Evolutionary conservation across 2,888 invertebrate species (phyloP), one percentile per base, ranked within the genome.

Genomic region (Eupithecia pulchellata): DNA sequence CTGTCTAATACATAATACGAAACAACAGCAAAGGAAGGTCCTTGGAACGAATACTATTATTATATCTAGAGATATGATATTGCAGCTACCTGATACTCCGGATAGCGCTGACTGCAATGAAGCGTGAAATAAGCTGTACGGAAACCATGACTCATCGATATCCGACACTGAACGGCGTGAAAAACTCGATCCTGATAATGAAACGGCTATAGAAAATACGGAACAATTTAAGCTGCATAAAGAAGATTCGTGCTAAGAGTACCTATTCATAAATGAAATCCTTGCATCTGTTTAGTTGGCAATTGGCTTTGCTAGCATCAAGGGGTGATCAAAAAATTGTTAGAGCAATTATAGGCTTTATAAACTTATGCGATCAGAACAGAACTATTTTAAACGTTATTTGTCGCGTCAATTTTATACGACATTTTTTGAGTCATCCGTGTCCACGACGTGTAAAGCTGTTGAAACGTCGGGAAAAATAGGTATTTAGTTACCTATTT

Each of bases 91-190:
- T 25, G 20, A 61, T 34, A 61, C n/a, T 29, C 20, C 57, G 29
- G 13, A 61, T 61, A 61, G 25, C 13, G 14, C 14, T 66, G 69
- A 47, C 65, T 27, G 69, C 72, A 70, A 55, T 73, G 65, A 70
- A 52, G 75, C 74, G 72, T 74, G 72, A 73, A 75, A 75, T 76
- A 70, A 76, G 70, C 66, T 71, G 60, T 52, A 65, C n/a, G 20
- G 25, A 62, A 25, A 62, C 29, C 14, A 57, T 61, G 61, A 61
- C 34, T 61, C 61, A 34, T 20, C 36, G 61, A 61, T 20, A 13
- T 36, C 36, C 30, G 66, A 39, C 20, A 61, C 61, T 20, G 20
- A 20, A 20, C 34, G 17, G 29, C 57, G 57, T 57, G 29, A 57
- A 57, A 17, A 57, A 57, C 17, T 57, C 57, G 11, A 57, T 57